Percentiles rank a stretch among this genome's conserved stretches.
Evolutionary conservation across 2,797 vertebrate species (phyloP).

Genomic region (Pogonophryne albipinna): DNA sequence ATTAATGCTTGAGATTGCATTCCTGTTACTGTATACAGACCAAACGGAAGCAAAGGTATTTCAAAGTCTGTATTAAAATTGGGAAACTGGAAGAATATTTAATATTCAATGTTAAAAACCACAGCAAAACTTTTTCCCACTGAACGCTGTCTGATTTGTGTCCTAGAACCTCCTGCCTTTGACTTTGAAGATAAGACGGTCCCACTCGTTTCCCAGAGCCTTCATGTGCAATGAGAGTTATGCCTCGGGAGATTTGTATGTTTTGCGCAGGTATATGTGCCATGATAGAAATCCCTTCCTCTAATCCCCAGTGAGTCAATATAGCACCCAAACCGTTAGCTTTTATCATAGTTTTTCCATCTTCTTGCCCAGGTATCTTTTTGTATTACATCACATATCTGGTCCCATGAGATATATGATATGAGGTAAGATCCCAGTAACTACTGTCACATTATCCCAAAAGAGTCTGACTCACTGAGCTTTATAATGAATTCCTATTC

Average conservation of each 20-base stretch:
- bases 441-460: conserved; percentile 44
- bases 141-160: no score
- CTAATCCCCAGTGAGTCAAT: conserved; percentile 27
- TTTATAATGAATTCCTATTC: conserved; percentile 52
- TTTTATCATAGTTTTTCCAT: conserved; percentile 47
- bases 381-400: conserved; percentile 35
- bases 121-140: no score
- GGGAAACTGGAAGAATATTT: no score
- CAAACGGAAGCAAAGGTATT: no score
- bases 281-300: conserved; percentile 42
- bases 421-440: conserved; percentile 48
- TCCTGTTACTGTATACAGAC: no score
- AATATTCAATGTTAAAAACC: no score
- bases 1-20: no score
- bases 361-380: conserved; percentile 34
- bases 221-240: conserved; percentile 10
- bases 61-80: no score
- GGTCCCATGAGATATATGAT: conserved; percentile 42
- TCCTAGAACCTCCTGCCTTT: neutral
- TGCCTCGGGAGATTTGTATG: conserved; percentile 28
- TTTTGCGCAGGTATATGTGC: conserved; percentile 24
- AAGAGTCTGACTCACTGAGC: conserved; percentile 50
- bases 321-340: neutral
- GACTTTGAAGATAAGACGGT: conserved; percentile 12
- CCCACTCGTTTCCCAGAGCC: neutral